phyloP scores from a whole-genome alignment of 2,797 vertebrate species.

The Cossypha dichroa region DNA sequence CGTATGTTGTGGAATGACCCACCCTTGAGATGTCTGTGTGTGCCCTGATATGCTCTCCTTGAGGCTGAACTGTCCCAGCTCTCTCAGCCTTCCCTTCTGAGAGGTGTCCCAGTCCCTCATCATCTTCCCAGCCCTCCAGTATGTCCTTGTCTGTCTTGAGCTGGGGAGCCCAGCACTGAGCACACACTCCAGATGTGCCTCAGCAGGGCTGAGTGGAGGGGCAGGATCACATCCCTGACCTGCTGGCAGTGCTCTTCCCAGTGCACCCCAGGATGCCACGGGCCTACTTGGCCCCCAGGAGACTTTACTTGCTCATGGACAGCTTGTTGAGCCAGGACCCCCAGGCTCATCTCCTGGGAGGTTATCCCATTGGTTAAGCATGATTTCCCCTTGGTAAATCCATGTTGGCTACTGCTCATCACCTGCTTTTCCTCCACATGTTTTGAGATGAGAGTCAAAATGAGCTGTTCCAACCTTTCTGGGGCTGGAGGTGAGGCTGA shows the following conservation, averaged over 20 bases:
- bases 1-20: rapidly evolving
- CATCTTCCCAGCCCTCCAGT: neutral
- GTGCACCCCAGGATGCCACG: neutral
- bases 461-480: neutral
- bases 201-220: neutral
- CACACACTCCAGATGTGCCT: neutral
- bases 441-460: neutral
- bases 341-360: neutral
- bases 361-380: neutral
- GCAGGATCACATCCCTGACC: neutral
- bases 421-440: neutral
- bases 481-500: neutral
- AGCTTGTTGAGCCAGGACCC: neutral
- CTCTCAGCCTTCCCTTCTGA: neutral
- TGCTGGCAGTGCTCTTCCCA: neutral
- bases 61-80: neutral
- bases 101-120: neutral
- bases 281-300: neutral
- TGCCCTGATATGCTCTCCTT: neutral
- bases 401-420: rapidly evolving
- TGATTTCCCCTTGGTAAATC: neutral
- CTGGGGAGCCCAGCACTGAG: neutral
- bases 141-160: neutral
- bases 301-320: neutral
- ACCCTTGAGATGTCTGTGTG: no score